These are phyloP conservation scores for Megatriorchis doriae DNA, from an alignment of 2,113 vertebrate species.

Conservation along the genomic window DNA sequence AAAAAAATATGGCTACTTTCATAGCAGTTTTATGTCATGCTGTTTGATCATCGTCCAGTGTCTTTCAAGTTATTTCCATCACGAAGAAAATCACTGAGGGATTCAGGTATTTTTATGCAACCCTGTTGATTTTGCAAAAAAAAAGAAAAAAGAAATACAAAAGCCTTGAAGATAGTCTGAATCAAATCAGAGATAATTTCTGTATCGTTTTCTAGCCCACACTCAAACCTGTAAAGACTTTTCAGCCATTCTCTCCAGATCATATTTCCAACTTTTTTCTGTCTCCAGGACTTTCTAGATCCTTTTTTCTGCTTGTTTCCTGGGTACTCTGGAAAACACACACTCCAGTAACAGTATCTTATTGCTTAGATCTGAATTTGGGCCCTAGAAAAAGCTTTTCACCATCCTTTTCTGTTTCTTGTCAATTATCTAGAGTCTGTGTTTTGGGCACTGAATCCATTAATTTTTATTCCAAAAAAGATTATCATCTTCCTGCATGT, in stretches of 20 bases:
- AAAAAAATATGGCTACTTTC: not conserved
- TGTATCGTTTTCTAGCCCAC: not conserved
- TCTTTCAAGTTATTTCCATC: not conserved
- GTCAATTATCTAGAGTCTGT: not conserved
- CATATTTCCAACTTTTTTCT: not conserved
- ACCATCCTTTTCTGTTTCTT: not conserved
- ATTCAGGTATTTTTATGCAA: not conserved
- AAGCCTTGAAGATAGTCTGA: not conserved
- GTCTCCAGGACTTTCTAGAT: not conserved
- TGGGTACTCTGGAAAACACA: not conserved
- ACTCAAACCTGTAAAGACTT: not conserved
- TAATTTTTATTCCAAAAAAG: not conserved
- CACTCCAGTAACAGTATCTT: not conserved
- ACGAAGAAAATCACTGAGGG: not conserved
- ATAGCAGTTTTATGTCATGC: not conserved
- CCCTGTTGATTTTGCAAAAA: not conserved
- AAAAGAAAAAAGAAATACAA: not conserved
- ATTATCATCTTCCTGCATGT: not conserved
- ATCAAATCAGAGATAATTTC: not conserved
- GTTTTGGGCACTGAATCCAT: not conserved
- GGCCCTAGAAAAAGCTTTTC: not conserved
- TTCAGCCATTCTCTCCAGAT: not conserved
- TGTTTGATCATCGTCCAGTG: not conserved
- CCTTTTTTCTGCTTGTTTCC: not conserved
- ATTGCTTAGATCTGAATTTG: not conserved